Evolutionary conservation across 2,113 vertebrate genomes (phyloP), one percentile per base, ranked within the genome.

Genomic region (Psilopsiagon aymara): DNA sequence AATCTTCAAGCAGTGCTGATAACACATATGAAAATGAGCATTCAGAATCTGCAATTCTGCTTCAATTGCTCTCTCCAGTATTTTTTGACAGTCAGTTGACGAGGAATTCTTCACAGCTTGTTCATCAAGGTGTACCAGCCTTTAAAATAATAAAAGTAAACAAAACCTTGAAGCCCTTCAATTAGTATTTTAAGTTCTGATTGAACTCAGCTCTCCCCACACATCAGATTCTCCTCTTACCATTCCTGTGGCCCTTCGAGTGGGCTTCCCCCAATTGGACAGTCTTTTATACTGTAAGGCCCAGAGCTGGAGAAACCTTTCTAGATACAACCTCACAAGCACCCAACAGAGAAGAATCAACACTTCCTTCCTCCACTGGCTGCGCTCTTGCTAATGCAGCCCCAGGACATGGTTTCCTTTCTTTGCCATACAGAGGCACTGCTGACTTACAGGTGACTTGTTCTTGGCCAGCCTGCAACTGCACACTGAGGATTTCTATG

Each of bases 21-120:
- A 94, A 63, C 97, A 98, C 94, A 97, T 73, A 44, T 96, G 75
- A 4, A 97, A 98, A 66, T 95, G 97, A 75, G 74, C 4, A 3
- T 79, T 79, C 33, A 98, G 64, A 52, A 98, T 64, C 57, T 98
- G 95, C 86, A 97, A 25, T 77, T 98, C 98, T 3, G 98, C 98
- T 31, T 92, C 93, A 33, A 86, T 9, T 0, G 97, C 97, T 94
- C 98, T 97, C 90, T 97, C 95, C 69, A 95, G 67, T 2, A 81
- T 28, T 4, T 79, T 73, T 17, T 93, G 63, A 80, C 93, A 97
- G 94, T 59, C 44, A 97, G 41, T 12, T 3, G 94, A 82, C 4
- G 73, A 39, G 67, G n/a, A 46, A 52, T 69, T 71, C 90, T 74
- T 89, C 82, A 53, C 33, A 23, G 25, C 24, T 44, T 96, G 89